phyloP scores from a whole-genome alignment of 2,113 vertebrate species.

The Chinchilla lanigera region DNA sequence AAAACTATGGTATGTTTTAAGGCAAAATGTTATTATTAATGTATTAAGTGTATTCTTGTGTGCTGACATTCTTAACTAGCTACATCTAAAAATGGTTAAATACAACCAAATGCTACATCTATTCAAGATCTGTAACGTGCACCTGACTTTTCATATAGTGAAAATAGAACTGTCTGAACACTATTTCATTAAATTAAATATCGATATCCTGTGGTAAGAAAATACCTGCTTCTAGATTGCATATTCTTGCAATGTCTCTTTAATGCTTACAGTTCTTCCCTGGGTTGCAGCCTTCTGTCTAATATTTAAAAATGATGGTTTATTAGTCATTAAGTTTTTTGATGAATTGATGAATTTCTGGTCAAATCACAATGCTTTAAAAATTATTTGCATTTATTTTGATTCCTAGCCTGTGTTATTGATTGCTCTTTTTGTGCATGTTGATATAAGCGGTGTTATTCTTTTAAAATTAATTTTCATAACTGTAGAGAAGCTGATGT shows the following conservation, averaged over 20 bases:
- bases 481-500: background rate
- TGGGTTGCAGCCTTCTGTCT: background rate
- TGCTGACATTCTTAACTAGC: constrained; percentile 37
- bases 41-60: constrained; percentile 31
- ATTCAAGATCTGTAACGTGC: constrained; percentile 32
- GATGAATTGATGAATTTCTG: background rate
- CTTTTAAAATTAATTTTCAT: background rate
- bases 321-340: constrained; percentile 23
- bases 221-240: background rate
- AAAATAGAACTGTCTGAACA: constrained; percentile 58
- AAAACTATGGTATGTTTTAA: constrained; percentile 74
- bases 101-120: constrained; percentile 55
- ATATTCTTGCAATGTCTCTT: background rate
- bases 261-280: background rate
- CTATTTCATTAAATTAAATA: constrained; percentile 68
- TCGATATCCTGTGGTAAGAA: background rate
- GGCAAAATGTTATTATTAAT: constrained; percentile 79
- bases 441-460: background rate
- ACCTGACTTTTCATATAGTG: constrained; percentile 4
- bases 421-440: background rate
- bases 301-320: constrained; percentile 25
- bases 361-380: background rate
- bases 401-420: background rate
- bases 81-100: constrained; percentile 65
- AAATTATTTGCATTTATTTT: background rate